These are phyloP conservation scores for Schizotus pectinicornis DNA, from an alignment of 2,888 invertebrate species.

Conservation along the genomic window DNA sequence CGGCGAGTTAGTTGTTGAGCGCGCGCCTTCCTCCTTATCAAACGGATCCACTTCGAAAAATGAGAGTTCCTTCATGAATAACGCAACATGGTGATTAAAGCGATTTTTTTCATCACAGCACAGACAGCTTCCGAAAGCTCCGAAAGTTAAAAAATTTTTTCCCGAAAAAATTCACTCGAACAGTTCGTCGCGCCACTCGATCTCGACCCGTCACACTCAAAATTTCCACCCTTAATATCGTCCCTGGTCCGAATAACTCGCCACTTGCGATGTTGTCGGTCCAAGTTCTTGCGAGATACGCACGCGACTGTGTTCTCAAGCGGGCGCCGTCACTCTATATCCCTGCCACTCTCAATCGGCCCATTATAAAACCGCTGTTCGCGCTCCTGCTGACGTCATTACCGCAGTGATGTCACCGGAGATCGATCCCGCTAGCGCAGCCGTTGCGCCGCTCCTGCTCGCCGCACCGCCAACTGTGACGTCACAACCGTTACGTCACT, in stretches of 20 bases:
- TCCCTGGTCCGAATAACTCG: background rate
- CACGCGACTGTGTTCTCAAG: constrained; percentile 45
- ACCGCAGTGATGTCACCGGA: constrained; percentile 52
- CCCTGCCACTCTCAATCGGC: constrained; percentile 55
- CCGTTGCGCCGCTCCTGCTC: constrained; percentile 40
- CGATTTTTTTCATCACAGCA: constrained; percentile 24
- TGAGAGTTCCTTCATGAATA: constrained; percentile 40
- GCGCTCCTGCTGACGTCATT: constrained; percentile 51
- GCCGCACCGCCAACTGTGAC: constrained; percentile 35
- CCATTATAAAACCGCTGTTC: constrained; percentile 56
- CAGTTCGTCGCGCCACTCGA: background rate
- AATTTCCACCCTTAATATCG: background rate
- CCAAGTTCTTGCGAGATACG: constrained; percentile 12
- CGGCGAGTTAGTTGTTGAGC: constrained; percentile 50
- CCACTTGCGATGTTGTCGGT: constrained; percentile 6
- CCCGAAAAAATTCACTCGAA: constrained; percentile 1
- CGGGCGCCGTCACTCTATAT: constrained; percentile 53
- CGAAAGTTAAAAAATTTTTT: background rate
- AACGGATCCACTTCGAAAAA: constrained; percentile 55
- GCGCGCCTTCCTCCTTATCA: constrained; percentile 51
- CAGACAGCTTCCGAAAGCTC: constrained; percentile 16
- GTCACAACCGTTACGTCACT: constrained; percentile 40
- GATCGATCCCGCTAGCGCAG: constrained; percentile 50
- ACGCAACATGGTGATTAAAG: background rate
- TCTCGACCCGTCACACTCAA: constrained; percentile 5